These are phyloP conservation scores for Lucilia cuprina DNA, from an alignment of 1,140 invertebrate genomes.

Conservation along the genomic window DNA sequence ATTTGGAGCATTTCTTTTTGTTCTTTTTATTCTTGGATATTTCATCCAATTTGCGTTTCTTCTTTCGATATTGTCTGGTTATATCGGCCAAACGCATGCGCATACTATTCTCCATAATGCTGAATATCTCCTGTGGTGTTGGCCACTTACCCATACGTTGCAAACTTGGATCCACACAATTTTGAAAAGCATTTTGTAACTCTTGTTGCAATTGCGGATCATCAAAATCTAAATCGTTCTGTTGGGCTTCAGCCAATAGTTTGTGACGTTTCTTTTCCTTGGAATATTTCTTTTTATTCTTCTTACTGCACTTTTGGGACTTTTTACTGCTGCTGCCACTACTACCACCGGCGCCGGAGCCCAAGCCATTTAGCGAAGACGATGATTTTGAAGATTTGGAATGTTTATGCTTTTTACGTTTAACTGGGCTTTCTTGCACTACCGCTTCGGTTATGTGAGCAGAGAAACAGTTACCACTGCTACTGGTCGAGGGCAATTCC, in stretches of 20 bases:
- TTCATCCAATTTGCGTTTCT: conserved; percentile 79
- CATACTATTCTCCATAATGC: conserved; percentile 81
- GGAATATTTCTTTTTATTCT: conserved; percentile 57
- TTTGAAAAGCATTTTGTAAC: conserved; percentile 51
- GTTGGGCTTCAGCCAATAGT: conserved; percentile 25
- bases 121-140: conserved; percentile 69
- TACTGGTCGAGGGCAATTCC: conserved; percentile 53
- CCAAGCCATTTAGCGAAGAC: background rate
- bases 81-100: conserved; percentile 78
- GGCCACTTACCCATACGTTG: conserved; percentile 63
- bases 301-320: conserved; percentile 53
- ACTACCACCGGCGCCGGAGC: background rate
- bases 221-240: conserved; percentile 51
- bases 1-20: conserved; percentile 54
- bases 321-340: conserved; percentile 47
- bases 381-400: conserved; percentile 54
- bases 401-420: conserved; percentile 62
- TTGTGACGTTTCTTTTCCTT: conserved; percentile 40
- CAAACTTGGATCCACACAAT: conserved; percentile 53
- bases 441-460: background rate
- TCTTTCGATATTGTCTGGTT: conserved; percentile 81
- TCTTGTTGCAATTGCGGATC: conserved; percentile 61
- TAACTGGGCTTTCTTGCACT: conserved; percentile 40
- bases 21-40: conserved; percentile 65
- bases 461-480: conserved; percentile 38